Evolutionary conservation across 2,797 vertebrate species (phyloP).

Genomic region (Crenuchus spilurus): DNA sequence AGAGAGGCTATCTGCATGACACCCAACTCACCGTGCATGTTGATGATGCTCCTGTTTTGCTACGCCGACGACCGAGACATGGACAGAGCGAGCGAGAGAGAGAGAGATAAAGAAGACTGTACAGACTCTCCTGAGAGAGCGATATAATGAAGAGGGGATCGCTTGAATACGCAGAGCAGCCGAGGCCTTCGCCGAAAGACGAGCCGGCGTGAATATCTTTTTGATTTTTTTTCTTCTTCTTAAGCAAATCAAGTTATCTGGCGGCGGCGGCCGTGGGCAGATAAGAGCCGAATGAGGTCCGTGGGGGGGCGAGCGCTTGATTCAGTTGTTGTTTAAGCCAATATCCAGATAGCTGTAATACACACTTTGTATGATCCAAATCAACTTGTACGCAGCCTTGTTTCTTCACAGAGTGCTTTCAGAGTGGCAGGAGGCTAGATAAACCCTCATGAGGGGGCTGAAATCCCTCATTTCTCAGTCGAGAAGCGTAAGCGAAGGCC

Average conservation of each 20-base stretch:
- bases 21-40: slow-evolving; percentile 83
- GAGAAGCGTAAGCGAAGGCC: background rate
- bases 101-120: slow-evolving; percentile 80
- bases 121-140: slow-evolving; percentile 78
- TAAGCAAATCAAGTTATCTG: slow-evolving; percentile 83
- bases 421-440: slow-evolving; percentile 51
- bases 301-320: slow-evolving; percentile 69
- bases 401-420: slow-evolving; percentile 64
- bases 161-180: slow-evolving; percentile 79
- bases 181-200: slow-evolving; percentile 71
- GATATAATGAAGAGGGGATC: slow-evolving; percentile 81
- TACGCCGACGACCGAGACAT: slow-evolving; percentile 51
- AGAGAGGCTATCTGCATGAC: slow-evolving; percentile 85
- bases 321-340: slow-evolving; percentile 80
- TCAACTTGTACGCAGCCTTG: slow-evolving; percentile 72
- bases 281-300: slow-evolving; percentile 79
- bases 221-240: slow-evolving; percentile 60
- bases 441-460: slow-evolving; percentile 6
- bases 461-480: slow-evolving; percentile 72
- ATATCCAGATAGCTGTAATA: slow-evolving; percentile 78
- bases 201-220: slow-evolving; percentile 79
- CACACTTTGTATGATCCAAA: slow-evolving; percentile 74
- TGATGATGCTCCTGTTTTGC: slow-evolving; percentile 82
- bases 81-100: slow-evolving; percentile 36
- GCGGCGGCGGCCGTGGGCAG: slow-evolving; percentile 68